phyloP scores from a whole-genome alignment of 2,797 vertebrate species.

The Gallinago solitaria region DNA sequence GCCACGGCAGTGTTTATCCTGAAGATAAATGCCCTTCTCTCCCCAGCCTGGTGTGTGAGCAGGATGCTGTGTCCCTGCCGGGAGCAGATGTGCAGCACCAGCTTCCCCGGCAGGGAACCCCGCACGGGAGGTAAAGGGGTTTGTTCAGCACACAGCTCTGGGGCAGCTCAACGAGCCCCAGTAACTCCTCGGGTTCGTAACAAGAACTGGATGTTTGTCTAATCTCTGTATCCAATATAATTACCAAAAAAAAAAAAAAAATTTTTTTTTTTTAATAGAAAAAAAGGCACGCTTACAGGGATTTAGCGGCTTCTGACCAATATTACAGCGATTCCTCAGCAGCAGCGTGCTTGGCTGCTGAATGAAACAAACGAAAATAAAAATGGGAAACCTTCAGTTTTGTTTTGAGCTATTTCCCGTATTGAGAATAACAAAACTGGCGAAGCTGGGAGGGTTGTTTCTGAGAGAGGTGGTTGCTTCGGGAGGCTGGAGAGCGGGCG shows the following conservation, averaged over 20 bases:
- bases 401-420: neutral
- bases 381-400: neutral
- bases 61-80: neutral
- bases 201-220: neutral
- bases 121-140: rapidly evolving
- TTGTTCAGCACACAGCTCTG: rapidly evolving
- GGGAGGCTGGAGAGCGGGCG: neutral
- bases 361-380: neutral
- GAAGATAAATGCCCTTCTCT: neutral
- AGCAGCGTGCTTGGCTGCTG: neutral
- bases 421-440: neutral
- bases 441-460: neutral
- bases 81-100: neutral
- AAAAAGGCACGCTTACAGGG: neutral
- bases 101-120: neutral
- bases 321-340: neutral
- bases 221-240: rapidly evolving
- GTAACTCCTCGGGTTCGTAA: neutral
- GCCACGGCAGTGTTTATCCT: neutral
- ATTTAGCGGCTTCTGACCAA: too few species aligned
- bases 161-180: rapidly evolving
- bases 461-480: neutral
- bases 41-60: rapidly evolving
- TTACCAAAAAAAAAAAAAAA: too few species aligned
- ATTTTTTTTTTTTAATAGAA: neutral